These are phyloP conservation scores for Labrus mixtus DNA, from an alignment of 2,113 vertebrate species.

Conservation along the genomic window DNA sequence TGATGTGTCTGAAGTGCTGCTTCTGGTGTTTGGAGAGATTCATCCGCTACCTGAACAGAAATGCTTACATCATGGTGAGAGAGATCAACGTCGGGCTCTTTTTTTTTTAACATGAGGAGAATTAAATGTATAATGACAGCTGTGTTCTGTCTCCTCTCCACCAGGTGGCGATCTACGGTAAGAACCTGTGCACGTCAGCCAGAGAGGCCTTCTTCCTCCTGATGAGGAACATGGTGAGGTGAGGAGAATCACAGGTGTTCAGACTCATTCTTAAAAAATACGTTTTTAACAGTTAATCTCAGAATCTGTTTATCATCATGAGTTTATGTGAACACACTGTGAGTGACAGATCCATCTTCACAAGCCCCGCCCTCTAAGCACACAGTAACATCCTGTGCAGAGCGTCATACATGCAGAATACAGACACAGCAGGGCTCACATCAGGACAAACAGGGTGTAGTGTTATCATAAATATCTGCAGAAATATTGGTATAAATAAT, in stretches of 20 bases:
- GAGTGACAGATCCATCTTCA: too few species aligned
- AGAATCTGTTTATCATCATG: too few species aligned
- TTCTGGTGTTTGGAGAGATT: slow-evolving; percentile 95
- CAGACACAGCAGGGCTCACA: too few species aligned
- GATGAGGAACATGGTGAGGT: slow-evolving; percentile 95
- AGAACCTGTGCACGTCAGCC: slow-evolving; percentile 91
- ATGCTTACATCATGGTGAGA: slow-evolving; percentile 96
- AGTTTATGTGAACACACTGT: too few species aligned
- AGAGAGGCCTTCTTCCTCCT: slow-evolving; percentile 91
- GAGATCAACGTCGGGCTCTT: neutral
- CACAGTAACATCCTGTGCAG: too few species aligned
- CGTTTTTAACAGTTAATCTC: too few species aligned
- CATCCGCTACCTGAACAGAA: slow-evolving; percentile 93
- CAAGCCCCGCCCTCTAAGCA: too few species aligned
- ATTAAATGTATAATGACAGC: neutral
- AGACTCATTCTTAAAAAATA: neutral
- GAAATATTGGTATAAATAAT: too few species aligned
- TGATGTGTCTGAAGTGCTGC: slow-evolving; percentile 92
- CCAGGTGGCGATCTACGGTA: slow-evolving; percentile 94
- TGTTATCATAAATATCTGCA: too few species aligned
- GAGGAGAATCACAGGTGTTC: slow-evolving; percentile 16
- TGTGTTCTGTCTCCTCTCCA: slow-evolving; percentile 37
- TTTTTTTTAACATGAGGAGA: too few species aligned
- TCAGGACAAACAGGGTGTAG: too few species aligned
- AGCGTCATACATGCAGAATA: too few species aligned